Base-by-base conservation (phyloP, 1,140 invertebrate genomes). In the Semibalanus balanoides region DNA sequence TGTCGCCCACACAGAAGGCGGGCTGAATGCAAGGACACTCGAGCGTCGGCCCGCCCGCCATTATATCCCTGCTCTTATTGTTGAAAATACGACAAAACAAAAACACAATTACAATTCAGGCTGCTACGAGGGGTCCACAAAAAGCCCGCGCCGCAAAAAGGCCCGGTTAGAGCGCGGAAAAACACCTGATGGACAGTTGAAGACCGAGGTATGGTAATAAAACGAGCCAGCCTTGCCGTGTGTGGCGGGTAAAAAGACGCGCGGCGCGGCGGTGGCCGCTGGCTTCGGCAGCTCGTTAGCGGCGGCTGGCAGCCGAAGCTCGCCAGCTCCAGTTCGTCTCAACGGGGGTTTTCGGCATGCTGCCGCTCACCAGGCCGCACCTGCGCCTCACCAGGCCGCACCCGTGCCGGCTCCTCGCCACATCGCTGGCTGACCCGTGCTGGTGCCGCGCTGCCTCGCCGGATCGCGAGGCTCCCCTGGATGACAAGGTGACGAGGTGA, bases 131-230 rank as follows among this genome's bases (percentile, higher is more conserved):
- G 51, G 35, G 51, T 1, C 51, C 7, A 25, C 51, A 64, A 64
- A 64, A 64, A 64, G 51, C 3, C 51, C 51, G 9, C 51, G 1
- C 1, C 51, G 51, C 51, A 64, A 64, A 64, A 64, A 64, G 51
- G 22, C 51, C 51, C 51, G 51, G 51, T 64, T 64, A 64, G 51
- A 14, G 14, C 14, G 22, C 11, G 7, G 51, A 64, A 64, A 64
- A 64, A 64, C 51, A 64, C 51, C 51, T 64, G 51, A 64, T 64
- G 51, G 51, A 64, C 51, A 64, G 51, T 64, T 64, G 51, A 64
- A 64, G 51, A 64, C 51, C 51, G 51, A 11, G 22, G 51, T 64
- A 64, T 64, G 51, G 51, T 64, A 64, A 64, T 64, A 64, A 64
- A 64, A 64, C 51, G 51, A 64, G 51, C 22, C 51, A 25, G 51